Evolutionary conservation across 2,888 invertebrate species (phyloP).

Genomic region (Smittia sp.): DNA sequence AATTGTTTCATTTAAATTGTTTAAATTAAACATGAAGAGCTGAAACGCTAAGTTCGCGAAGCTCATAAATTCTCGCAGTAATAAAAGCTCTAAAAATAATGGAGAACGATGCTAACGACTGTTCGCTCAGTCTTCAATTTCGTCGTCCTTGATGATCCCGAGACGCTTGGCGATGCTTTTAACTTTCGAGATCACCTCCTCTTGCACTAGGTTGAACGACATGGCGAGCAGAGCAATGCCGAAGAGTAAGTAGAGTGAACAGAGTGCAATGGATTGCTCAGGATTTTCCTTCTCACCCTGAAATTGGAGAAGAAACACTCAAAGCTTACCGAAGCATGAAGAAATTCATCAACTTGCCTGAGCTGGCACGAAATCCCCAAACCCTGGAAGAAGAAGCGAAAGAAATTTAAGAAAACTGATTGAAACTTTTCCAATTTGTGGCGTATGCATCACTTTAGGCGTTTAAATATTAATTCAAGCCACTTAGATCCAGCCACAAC

Average conservation of each 20-base stretch:
- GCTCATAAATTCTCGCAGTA: too few relatives aligned
- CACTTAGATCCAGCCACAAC: too few relatives aligned
- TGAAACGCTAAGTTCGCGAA: too few relatives aligned
- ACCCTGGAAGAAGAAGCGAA: slow-evolving; percentile 56
- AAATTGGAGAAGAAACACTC: slow-evolving; percentile 52
- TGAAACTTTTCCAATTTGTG: too few relatives aligned
- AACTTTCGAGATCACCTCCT: slow-evolving; percentile 86
- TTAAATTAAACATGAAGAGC: too few relatives aligned
- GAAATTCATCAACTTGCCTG: slow-evolving; percentile 52
- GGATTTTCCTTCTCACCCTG: slow-evolving; percentile 50
- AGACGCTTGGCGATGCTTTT: slow-evolving; percentile 80
- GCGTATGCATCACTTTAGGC: too few relatives aligned
- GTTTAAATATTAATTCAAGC: too few relatives aligned
- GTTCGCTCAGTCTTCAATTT: slow-evolving; percentile 55
- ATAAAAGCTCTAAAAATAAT: too few relatives aligned
- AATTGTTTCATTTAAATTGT: too few relatives aligned
- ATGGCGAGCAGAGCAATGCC: slow-evolving; percentile 92
- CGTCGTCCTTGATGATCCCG: slow-evolving; percentile 81
- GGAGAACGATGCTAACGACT: too few relatives aligned
- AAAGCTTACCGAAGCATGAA: slow-evolving; percentile 15
- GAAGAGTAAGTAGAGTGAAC: slow-evolving; percentile 87
- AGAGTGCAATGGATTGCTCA: slow-evolving; percentile 67
- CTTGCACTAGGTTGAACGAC: slow-evolving; percentile 95
- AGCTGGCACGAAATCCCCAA: slow-evolving; percentile 88
- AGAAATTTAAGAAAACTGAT: too few relatives aligned